phyloP scores from a whole-genome alignment of 2,113 vertebrate genomes.

The Serinus canaria region DNA sequence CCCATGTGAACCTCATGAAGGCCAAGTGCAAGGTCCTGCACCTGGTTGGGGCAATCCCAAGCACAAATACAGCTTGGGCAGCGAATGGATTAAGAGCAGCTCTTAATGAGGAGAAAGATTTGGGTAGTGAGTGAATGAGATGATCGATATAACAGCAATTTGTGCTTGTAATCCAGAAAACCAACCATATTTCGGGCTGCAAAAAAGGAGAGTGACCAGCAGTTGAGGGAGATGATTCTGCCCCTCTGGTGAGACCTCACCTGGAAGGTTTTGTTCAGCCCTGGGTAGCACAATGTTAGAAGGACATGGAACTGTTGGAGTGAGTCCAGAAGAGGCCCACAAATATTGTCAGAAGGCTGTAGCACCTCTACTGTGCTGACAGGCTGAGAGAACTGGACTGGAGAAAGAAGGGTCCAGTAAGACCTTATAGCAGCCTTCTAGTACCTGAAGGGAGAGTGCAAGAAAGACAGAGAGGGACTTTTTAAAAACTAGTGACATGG shows the following conservation, averaged over 20 bases:
- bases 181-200: not conserved
- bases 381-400: not conserved
- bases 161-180: not conserved
- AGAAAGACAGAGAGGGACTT: not conserved
- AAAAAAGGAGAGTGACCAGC: not conserved
- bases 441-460: not conserved
- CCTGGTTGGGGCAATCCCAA: not conserved
- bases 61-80: not conserved
- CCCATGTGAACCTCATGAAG: not conserved
- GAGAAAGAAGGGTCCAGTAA: not conserved
- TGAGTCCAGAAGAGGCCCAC: not conserved
- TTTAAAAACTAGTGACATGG: not conserved
- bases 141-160: not conserved
- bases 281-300: fast-evolving
- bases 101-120: not conserved
- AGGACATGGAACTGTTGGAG: not conserved
- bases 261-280: not conserved
- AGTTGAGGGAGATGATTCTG: not conserved
- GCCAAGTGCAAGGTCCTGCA: not conserved
- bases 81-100: not conserved
- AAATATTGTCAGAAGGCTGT: not conserved
- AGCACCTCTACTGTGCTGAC: not conserved
- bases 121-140: not conserved
- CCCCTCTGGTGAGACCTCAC: not conserved
- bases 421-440: not conserved